Percentiles rank a stretch among this genome's conserved stretches.
Conservation (phyloP, 1,140 invertebrate genomes). For the Scaptomyza graminum region DNA sequence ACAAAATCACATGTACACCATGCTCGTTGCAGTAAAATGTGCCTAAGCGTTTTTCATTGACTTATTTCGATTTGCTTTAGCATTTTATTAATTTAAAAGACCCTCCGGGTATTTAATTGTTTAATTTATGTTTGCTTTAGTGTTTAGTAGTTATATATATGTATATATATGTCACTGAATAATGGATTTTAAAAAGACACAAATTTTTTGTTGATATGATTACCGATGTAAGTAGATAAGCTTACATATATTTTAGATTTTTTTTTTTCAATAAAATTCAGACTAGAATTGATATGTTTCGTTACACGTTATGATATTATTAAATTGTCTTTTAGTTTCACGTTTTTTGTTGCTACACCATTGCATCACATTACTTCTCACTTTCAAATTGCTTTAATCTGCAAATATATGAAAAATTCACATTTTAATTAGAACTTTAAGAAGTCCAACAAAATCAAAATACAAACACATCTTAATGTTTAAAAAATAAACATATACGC, state of each 20-base stretch:
- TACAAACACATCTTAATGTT: no score
- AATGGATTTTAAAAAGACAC: conserved; percentile 2
- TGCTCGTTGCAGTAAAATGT: no score
- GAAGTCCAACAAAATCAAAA: neutral
- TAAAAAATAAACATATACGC: neutral
- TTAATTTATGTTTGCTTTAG: conserved; percentile 4
- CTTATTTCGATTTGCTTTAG: no score
- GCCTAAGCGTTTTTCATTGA: no score
- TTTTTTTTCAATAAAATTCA: conserved; percentile 54
- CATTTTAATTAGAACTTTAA: conserved; percentile 8
- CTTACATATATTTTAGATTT: conserved; percentile 22
- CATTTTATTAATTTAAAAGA: conserved; percentile 7
- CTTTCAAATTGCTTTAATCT: conserved; percentile 14
- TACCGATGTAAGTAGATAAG: conserved; percentile 18
- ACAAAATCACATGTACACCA: conserved; percentile 3
- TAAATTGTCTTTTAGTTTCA: conserved; percentile 12
- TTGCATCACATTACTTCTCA: conserved; percentile 8
- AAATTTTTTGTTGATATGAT: conserved; percentile 36
- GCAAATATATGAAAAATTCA: conserved; percentile 9
- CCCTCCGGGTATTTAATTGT: conserved; percentile 1
- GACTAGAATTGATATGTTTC: conserved; percentile 77
- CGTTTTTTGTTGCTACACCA: neutral
- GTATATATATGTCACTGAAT: no score
- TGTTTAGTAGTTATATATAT: conserved; percentile 3
- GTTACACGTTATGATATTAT: conserved; percentile 49